Evolutionary conservation across 53 echinoderm and acorn worm genomes (phyloP).

Genomic region (Arbacia lixula): DNA sequence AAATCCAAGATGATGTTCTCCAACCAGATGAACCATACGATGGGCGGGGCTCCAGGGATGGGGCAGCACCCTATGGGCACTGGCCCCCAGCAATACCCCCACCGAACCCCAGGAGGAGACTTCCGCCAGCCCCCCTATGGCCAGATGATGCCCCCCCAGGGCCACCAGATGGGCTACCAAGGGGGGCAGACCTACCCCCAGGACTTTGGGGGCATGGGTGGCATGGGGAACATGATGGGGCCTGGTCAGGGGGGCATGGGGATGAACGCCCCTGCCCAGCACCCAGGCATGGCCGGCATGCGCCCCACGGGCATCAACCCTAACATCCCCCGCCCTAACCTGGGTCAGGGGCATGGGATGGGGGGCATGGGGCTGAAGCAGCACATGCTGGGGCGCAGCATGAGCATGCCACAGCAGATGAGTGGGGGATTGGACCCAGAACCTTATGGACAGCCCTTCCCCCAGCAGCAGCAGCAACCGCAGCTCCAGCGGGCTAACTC

Average conservation of each 20-base stretch:
- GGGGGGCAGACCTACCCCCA: constrained; percentile 59
- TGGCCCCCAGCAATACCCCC: constrained; percentile 76
- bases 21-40: constrained; percentile 67
- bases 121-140: constrained; percentile 62
- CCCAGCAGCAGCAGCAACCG: constrained; percentile 30
- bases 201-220: constrained; percentile 65
- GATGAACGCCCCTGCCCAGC: constrained; percentile 75
- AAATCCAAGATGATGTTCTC: constrained; percentile 63
- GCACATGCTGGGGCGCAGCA: constrained; percentile 63
- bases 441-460: too few relatives aligned
- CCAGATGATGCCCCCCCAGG: constrained; percentile 82
- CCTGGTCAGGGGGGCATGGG: constrained; percentile 74
- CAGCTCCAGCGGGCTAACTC: constrained; percentile 55
- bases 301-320: constrained; percentile 76
- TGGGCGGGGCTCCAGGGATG: constrained; percentile 66
- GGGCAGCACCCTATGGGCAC: constrained; percentile 80
- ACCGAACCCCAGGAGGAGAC: constrained; percentile 68
- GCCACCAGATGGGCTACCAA: constrained; percentile 72
- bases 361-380: constrained; percentile 65
- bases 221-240: constrained; percentile 70
- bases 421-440: constrained; percentile 35
- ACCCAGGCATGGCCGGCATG: constrained; percentile 59
- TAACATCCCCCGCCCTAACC: constrained; percentile 78
- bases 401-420: constrained; percentile 72
- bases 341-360: constrained; percentile 56